Percentiles rank a stretch among this genome's conserved stretches.
phyloP scores from a whole-genome alignment of 2,113 vertebrate species.

The Oxyura jamaicensis region DNA sequence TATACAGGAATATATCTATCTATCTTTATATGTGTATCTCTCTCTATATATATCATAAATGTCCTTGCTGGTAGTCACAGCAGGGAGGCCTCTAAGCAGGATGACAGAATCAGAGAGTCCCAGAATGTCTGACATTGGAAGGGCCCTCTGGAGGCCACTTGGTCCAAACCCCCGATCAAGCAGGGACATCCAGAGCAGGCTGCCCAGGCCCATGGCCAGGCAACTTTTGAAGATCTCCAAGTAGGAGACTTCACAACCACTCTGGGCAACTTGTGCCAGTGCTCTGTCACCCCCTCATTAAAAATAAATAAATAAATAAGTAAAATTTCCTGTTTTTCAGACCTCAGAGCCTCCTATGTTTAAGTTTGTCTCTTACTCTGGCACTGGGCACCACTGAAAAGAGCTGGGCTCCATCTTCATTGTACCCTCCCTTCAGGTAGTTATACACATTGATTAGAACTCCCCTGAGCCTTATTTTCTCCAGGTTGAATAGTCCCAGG shows the following conservation, averaged over 20 bases:
- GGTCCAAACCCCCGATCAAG: rapidly evolving
- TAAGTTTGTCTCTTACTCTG: background rate
- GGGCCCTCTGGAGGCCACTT: background rate
- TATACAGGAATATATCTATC: background rate
- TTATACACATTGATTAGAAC: background rate
- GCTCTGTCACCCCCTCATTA: no score
- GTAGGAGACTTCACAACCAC: background rate
- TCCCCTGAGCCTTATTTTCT: background rate
- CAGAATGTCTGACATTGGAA: background rate
- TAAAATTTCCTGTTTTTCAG: background rate
- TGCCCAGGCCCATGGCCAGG: rapidly evolving
- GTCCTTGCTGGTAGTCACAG: background rate
- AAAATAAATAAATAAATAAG: no score
- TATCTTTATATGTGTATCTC: no score
- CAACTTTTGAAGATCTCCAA: rapidly evolving
- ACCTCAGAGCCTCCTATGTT: background rate
- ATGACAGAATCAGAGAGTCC: background rate
- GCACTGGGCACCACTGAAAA: background rate
- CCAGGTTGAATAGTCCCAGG: background rate
- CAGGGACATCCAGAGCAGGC: background rate
- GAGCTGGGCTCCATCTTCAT: rapidly evolving
- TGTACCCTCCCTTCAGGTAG: background rate
- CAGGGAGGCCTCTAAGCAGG: background rate
- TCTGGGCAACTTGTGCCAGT: background rate
- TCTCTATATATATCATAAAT: rapidly evolving